Percentiles rank a stretch among this genome's conserved stretches.
phyloP scores from a whole-genome alignment of 2,113 vertebrate species.

The Geothlypis trichas region DNA sequence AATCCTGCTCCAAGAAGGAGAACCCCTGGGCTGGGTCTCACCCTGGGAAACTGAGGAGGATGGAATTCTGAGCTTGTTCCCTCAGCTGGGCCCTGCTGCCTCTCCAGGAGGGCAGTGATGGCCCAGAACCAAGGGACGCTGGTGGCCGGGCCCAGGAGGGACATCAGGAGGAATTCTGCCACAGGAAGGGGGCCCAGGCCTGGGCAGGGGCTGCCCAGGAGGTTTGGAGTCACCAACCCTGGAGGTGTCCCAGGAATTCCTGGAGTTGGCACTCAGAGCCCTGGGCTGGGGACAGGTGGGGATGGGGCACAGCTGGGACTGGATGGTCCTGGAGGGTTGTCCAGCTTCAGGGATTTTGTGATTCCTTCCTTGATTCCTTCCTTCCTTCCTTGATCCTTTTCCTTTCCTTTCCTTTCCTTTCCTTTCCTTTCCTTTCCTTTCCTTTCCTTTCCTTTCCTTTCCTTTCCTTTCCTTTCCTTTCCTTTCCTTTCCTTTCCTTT shows the following conservation, averaged over 20 bases:
- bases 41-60: background rate
- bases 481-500: accelerated
- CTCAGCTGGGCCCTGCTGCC: background rate
- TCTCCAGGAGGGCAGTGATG: background rate
- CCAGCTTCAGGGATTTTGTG: background rate
- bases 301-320: background rate
- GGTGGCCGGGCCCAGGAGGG: background rate
- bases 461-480: background rate
- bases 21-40: background rate
- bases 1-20: background rate
- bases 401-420: too few species aligned
- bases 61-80: accelerated
- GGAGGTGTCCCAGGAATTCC: background rate
- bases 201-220: background rate
- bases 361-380: background rate
- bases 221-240: background rate
- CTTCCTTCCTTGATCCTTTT: background rate
- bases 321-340: accelerated
- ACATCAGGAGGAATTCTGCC: background rate
- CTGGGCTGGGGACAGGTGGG: background rate
- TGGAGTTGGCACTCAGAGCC: background rate
- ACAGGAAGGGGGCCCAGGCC: background rate
- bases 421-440: too few species aligned
- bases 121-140: accelerated
- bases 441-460: too few species aligned